These are phyloP conservation scores for Punctoribates punctum DNA, from an alignment of 2,888 invertebrate genomes.

Conservation along the genomic window DNA sequence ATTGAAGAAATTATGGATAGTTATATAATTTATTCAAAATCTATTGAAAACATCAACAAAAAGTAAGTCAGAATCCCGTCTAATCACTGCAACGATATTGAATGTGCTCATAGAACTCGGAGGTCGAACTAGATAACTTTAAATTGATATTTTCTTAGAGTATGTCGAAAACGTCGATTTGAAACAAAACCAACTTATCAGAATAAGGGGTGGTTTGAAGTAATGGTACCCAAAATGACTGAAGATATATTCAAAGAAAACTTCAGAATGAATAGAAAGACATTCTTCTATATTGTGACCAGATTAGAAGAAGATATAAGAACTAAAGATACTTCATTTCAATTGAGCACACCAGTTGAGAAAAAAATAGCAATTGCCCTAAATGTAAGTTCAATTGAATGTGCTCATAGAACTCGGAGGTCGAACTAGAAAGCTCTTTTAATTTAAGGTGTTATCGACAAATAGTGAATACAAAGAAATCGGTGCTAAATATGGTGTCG, in stretches of 20 bases:
- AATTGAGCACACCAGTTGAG: not conserved
- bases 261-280: not conserved
- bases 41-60: not conserved
- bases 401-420: not conserved
- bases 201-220: not conserved
- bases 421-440: not conserved
- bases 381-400: not conserved
- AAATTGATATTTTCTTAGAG: not conserved
- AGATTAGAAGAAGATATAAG: not conserved
- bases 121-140: not conserved
- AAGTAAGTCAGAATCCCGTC: not conserved
- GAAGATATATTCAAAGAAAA: not conserved
- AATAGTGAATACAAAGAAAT: constrained; percentile 2
- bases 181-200: not conserved
- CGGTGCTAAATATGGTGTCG: not conserved
- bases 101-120: not conserved
- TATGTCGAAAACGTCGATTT: not conserved
- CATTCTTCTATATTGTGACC: not conserved
- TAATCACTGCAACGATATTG: not conserved
- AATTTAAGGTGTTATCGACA: not conserved
- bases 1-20: not conserved
- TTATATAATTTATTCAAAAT: not conserved
- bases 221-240: not conserved
- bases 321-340: not conserved
- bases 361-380: not conserved